Conservation (phyloP, 2,888 invertebrate species). For the Drosophila picticornis region DNA sequence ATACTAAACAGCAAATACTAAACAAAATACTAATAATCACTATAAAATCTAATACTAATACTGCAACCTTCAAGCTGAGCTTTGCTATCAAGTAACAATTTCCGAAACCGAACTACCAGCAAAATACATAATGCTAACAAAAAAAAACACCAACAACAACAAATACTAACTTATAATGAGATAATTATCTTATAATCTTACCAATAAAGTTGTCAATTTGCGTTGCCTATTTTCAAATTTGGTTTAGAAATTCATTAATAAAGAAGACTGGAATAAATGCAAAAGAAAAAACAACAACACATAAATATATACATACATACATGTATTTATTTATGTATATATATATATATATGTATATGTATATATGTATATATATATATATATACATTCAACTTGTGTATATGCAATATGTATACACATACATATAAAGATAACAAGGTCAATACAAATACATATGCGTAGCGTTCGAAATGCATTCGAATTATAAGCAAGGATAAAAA, state of each 20-base stretch:
- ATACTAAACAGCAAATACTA: slow-evolving; percentile 29
- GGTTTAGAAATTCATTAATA: slow-evolving; percentile 61
- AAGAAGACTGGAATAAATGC: slow-evolving; percentile 74
- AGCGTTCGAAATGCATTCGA: slow-evolving; percentile 46
- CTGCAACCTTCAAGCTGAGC: slow-evolving; percentile 65
- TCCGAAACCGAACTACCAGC: slow-evolving; percentile 46
- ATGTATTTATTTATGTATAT: slow-evolving; percentile 38
- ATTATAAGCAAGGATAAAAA: slow-evolving; percentile 32
- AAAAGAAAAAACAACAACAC: slow-evolving; percentile 50
- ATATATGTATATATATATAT: slow-evolving; percentile 32
- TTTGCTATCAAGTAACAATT: slow-evolving; percentile 61
- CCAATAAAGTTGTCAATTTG: slow-evolving; percentile 59
- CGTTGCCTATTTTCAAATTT: slow-evolving; percentile 55
- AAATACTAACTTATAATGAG: slow-evolving; percentile 28
- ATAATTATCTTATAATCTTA: slow-evolving; percentile 39
- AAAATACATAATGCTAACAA: slow-evolving; percentile 17
- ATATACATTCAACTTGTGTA: slow-evolving; percentile 1
- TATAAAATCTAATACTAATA: slow-evolving; percentile 59
- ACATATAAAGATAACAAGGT: slow-evolving; percentile 37
- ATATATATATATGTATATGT: slow-evolving; percentile 46
- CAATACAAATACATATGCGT: slow-evolving; percentile 49
- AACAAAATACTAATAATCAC: slow-evolving; percentile 47
- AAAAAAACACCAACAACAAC: slow-evolving; percentile 15
- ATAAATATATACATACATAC: slow-evolving; percentile 44
- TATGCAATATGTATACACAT: slow-evolving; percentile 20